These are phyloP conservation scores for Vanessa atalanta DNA, from an alignment of 1,140 invertebrate species.

Conservation along the genomic window DNA sequence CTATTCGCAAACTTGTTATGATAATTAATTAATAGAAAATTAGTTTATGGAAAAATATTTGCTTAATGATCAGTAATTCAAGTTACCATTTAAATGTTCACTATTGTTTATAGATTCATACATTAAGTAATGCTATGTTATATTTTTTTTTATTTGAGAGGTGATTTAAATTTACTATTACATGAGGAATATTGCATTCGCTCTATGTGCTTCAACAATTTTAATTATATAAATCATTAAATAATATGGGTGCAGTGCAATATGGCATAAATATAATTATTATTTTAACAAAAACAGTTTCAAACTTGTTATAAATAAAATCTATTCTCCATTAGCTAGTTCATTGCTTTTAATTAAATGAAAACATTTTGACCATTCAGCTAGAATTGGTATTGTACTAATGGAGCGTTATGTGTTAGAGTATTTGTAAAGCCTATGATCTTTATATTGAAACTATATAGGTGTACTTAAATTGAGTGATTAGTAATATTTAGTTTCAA, in stretches of 20 bases:
- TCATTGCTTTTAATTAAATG: constrained; percentile 32
- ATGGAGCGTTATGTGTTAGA: constrained; percentile 43
- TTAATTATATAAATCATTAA: constrained; percentile 1
- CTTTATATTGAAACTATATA: constrained; percentile 58
- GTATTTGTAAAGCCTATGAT: constrained; percentile 50
- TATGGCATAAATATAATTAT: constrained; percentile 46
- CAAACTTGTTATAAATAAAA: constrained; percentile 8
- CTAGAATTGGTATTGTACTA: constrained; percentile 51
- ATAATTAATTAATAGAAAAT: constrained; percentile 48
- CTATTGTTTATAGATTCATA: constrained; percentile 23
- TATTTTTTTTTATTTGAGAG: constrained; percentile 25
- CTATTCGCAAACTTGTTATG: constrained; percentile 66
- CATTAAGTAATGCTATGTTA: constrained; percentile 6
- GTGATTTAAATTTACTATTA: constrained; percentile 31
- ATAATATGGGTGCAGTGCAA: constrained; percentile 67
- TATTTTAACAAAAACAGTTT: constrained; percentile 3
- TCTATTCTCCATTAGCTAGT: constrained; percentile 20
- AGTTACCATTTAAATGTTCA: constrained; percentile 44
- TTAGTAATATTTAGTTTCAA: constrained; percentile 58
- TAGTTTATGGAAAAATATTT: constrained; percentile 54
- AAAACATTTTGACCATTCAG: constrained; percentile 54
- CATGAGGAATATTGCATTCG: constrained; percentile 39
- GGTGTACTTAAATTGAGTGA: constrained; percentile 60
- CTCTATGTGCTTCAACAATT: constrained; percentile 40
- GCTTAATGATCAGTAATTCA: constrained; percentile 52